Conservation (phyloP, 2,888 invertebrate species). For the Muschampia plurimacula region DNA sequence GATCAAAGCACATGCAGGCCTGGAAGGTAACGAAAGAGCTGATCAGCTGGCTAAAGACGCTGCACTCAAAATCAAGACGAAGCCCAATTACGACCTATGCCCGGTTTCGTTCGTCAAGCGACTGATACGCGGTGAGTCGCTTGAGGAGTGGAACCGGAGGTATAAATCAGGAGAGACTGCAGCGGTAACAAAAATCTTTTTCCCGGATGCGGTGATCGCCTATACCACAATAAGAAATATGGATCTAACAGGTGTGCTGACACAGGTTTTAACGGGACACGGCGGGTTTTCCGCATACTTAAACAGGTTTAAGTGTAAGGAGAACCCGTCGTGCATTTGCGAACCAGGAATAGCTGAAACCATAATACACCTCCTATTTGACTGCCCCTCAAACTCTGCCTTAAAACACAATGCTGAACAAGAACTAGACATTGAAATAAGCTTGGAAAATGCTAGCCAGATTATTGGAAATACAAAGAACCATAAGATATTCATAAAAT, state of each 20-base stretch:
- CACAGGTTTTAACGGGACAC: neutral
- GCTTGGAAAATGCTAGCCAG: neutral
- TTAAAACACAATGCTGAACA: neutral
- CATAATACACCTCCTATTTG: neutral
- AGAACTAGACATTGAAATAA: neutral
- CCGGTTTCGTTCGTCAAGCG: constrained; percentile 11
- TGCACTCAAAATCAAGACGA: neutral
- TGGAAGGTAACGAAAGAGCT: neutral
- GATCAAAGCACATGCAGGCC: neutral
- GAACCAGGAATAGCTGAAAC: neutral
- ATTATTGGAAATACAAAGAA: neutral
- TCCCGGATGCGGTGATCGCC: neutral
- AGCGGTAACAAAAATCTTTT: neutral
- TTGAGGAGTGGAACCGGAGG: neutral
- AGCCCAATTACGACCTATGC: constrained; percentile 5
- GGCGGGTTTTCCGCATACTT: neutral
- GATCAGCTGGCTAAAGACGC: neutral
- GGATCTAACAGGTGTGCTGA: neutral
- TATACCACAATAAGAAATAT: neutral
- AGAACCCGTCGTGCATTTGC: neutral
- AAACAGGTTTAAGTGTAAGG: neutral
- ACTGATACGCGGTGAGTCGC: neutral
- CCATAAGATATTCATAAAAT: neutral
- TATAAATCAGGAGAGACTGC: neutral
- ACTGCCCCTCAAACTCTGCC: neutral